Base-by-base conservation (phyloP, 2,888 invertebrate species). In the Cremastinae sp. region DNA sequence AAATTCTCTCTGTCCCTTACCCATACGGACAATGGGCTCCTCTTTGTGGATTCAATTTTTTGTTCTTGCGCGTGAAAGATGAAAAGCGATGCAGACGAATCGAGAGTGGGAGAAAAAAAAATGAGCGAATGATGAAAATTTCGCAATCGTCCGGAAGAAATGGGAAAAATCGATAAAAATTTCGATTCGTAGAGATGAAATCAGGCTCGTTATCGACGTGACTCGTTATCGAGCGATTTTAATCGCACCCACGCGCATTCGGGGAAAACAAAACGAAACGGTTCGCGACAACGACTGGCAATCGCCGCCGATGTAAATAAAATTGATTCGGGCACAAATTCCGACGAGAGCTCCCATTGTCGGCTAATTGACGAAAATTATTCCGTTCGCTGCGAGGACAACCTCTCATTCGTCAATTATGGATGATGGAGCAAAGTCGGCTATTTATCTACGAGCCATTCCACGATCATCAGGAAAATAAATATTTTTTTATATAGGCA, bases 171-270 rank as follows among this genome's bases (percentile, higher is more conserved):
- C 71, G 39, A 75, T 71, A 70, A 75, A 75, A 75, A 58, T 70
- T n/a, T 58, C 75, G 64, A 53, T 51, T 53, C 64, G 41, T 49
- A 16, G 53, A 53, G 61, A 39, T 59, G 22, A 55, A 70, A 71
- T 71, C 61, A 75, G 65, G 49, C 65, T 61, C 66, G 55, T 61
- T 65, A 65, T 59, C 58, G 45, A 59, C 35, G 65, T 53, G 47
- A 20, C 70, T 70, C 43, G 43, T 55, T 75, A 71, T 65, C 61
- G 58, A 61, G 66, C 61, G 75, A 64, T 75, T 65, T 75, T 75
- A 70, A 75, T 75, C 55, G 65, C 70, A 43, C 43, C 59, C n/a
- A 0, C 53, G 28, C 20, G 43, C 28, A 5, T 14, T 20, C n/a
- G 9, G n/a, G 43, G 53, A 53, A 41, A 45, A 20, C n/a, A 9